A percentile compares a stretch with the other conserved stretches of the same genome.
Evolutionary conservation across 2,113 vertebrate species (phyloP).

Genomic region (Bettongia penicillata): DNA sequence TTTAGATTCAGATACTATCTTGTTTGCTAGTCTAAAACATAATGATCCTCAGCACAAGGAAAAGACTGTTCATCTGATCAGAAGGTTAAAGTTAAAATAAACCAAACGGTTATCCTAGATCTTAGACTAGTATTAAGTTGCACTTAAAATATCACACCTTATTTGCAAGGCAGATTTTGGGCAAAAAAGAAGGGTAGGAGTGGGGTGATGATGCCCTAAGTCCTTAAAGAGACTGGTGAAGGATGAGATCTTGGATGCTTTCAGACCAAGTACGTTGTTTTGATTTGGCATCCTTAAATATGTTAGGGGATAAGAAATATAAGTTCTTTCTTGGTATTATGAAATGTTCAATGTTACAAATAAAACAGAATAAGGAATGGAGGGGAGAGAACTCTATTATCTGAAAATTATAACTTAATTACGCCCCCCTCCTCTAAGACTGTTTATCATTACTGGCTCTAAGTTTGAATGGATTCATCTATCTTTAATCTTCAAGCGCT

Average conservation of each 20-base stretch:
- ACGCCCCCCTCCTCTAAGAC: neutral
- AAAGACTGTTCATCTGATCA: conserved; percentile 59
- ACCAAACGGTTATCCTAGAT: conserved; percentile 60
- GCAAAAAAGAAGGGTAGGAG: neutral
- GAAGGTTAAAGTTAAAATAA: conserved; percentile 74
- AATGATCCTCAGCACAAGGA: neutral
- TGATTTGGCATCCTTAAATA: neutral
- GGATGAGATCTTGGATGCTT: neutral
- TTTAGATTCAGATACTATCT: conserved; percentile 60
- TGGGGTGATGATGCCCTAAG: neutral
- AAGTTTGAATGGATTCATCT: neutral
- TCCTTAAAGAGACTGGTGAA: neutral
- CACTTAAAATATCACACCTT: conserved; percentile 62
- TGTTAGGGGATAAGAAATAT: conserved; percentile 2
- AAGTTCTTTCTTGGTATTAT: neutral
- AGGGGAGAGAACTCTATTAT: neutral
- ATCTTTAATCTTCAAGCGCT: neutral
- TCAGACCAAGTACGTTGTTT: neutral
- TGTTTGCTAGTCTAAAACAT: conserved; percentile 9
- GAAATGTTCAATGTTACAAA: conserved; percentile 16
- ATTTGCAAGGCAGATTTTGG: conserved; percentile 48
- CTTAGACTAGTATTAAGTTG: conserved; percentile 63
- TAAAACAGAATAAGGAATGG: neutral
- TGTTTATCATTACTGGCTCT: neutral
- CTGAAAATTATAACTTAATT: neutral